phyloP scores from a whole-genome alignment of 2,797 vertebrate species.

The Thamnophis elegans region DNA sequence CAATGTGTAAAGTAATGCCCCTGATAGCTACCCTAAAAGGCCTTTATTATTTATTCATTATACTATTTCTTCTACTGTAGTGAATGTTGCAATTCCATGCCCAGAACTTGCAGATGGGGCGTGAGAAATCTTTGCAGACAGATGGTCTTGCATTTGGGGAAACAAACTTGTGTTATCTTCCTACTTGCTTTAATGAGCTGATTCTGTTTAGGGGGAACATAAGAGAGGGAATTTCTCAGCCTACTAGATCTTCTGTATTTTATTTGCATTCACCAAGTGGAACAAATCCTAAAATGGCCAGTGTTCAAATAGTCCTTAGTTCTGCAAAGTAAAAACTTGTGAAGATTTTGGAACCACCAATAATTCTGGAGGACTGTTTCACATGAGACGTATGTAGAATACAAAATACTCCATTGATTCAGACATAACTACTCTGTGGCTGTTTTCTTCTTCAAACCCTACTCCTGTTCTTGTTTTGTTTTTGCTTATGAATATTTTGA shows the following conservation, averaged over 20 bases:
- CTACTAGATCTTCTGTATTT: constrained; percentile 28
- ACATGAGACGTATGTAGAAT: background rate
- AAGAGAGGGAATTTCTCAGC: constrained; percentile 29
- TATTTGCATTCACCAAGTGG: constrained; percentile 32
- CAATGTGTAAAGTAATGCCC: constrained; percentile 53
- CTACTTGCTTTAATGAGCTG: constrained; percentile 47
- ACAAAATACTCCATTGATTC: background rate
- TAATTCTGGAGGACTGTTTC: background rate
- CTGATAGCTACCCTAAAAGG: constrained; percentile 53
- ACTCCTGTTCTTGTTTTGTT: background rate
- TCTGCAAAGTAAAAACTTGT: constrained; percentile 13
- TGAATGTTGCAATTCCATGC: constrained; percentile 63
- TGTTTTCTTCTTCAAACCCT: background rate
- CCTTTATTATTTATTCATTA: constrained; percentile 70
- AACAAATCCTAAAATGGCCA: constrained; percentile 30
- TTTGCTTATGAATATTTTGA: background rate
- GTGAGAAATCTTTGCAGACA: constrained; percentile 68
- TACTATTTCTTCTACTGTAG: constrained; percentile 57
- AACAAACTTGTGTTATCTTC: constrained; percentile 59
- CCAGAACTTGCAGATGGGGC: constrained; percentile 52
- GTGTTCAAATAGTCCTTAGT: constrained; percentile 10
- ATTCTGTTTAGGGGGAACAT: constrained; percentile 33
- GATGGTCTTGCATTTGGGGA: constrained; percentile 60
- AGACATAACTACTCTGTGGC: background rate
- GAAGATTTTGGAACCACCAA: constrained; percentile 12